phyloP scores from a whole-genome alignment of 2,888 invertebrate genomes.

The Blera fallax region DNA sequence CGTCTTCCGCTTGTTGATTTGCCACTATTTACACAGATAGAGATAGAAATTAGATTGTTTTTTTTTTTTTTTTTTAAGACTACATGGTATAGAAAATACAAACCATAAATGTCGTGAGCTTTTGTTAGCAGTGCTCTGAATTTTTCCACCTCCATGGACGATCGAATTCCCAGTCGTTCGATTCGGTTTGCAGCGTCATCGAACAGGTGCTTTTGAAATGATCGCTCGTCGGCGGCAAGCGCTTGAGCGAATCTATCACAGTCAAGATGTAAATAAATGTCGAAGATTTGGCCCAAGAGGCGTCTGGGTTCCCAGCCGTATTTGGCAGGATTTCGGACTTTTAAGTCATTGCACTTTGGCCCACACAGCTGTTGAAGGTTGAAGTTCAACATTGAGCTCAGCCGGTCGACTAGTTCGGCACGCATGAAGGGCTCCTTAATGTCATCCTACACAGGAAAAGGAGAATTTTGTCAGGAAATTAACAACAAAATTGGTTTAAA shows the following conservation, averaged over 20 bases:
- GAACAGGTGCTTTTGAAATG: conserved; percentile 96
- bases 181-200: conserved; percentile 93
- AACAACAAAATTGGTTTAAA: neutral
- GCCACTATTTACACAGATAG: conserved; percentile 82
- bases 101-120: conserved; percentile 89
- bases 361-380: conserved; percentile 98
- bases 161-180: conserved; percentile 91
- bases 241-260: conserved; percentile 95
- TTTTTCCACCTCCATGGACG: conserved; percentile 91
- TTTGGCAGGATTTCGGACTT: conserved; percentile 95
- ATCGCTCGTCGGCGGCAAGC: conserved; percentile 97
- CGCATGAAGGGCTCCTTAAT: conserved; percentile 97
- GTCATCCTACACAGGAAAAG: conserved; percentile 83
- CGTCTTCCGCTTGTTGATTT: conserved; percentile 94
- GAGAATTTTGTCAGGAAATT: neutral
- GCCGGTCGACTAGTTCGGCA: conserved; percentile 94
- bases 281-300: conserved; percentile 94
- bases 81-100: conserved; percentile 23
- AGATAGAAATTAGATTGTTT: neutral
- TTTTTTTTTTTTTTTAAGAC: neutral
- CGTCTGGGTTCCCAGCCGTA: conserved; percentile 98
- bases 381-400: conserved; percentile 99
- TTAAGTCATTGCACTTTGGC: conserved; percentile 95
- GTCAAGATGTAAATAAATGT: conserved; percentile 98
- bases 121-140: conserved; percentile 90